Evolutionary conservation across 2,797 vertebrate genomes (phyloP).

Genomic region (Hephaestus fuliginosus): DNA sequence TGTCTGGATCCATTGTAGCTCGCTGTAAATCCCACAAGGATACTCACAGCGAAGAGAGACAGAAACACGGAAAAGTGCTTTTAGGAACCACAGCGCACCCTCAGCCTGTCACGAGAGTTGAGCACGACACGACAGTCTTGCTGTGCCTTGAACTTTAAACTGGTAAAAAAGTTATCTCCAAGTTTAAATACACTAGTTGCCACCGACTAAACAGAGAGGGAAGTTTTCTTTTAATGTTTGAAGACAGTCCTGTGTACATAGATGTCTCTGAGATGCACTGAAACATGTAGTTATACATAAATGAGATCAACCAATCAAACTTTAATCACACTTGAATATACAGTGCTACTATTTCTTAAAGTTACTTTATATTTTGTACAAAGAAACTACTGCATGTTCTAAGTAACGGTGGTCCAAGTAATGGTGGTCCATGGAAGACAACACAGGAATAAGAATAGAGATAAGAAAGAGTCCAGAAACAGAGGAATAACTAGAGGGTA

Average conservation of each 20-base stretch:
- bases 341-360: neutral
- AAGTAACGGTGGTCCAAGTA: neutral
- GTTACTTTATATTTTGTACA: neutral
- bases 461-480: constrained; percentile 15
- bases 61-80: constrained; percentile 82
- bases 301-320: constrained; percentile 14
- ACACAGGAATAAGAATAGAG: neutral
- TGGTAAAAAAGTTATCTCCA: constrained; percentile 59
- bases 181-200: constrained; percentile 54
- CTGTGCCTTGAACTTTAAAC: constrained; percentile 58
- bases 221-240: constrained; percentile 20
- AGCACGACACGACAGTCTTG: constrained; percentile 45
- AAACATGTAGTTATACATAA: constrained; percentile 1
- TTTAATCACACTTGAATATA: constrained; percentile 1
- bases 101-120: constrained; percentile 68
- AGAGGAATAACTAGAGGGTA: constrained; percentile 43
- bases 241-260: constrained; percentile 15
- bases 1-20: constrained; percentile 81
- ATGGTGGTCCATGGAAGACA: neutral
- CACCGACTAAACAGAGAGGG: constrained; percentile 19
- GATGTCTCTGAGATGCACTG: constrained; percentile 3
- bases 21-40: constrained; percentile 74
- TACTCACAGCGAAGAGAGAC: constrained; percentile 63
- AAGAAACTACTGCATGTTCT: neutral
- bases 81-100: constrained; percentile 66